Conservation (phyloP, 2,888 invertebrate species). For the Lepeophtheirus nordmannii region DNA sequence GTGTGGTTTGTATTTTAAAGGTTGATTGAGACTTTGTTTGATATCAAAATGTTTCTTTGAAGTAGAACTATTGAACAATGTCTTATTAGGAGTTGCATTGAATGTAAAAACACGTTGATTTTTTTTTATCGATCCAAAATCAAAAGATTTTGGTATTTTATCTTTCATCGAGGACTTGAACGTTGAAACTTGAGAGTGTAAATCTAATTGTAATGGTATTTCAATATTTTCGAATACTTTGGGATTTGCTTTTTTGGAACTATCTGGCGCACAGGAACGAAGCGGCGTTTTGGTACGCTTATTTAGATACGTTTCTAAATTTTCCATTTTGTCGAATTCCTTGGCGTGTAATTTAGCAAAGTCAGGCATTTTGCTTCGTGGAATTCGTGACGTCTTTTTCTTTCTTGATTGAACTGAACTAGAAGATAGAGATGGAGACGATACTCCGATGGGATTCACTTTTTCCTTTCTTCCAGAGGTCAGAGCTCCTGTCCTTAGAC, state of each 20-base stretch:
- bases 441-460: background rate
- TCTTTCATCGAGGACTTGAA: background rate
- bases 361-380: constrained; percentile 15
- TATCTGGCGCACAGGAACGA: background rate
- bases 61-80: constrained; percentile 1
- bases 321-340: constrained; percentile 21
- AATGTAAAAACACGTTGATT: background rate
- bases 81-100: constrained; percentile 5
- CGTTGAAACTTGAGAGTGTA: too few species aligned
- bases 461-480: too few species aligned
- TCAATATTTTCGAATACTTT: too few species aligned
- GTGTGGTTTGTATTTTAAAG: constrained; percentile 19
- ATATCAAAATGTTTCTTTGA: constrained; percentile 8
- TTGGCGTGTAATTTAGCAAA: constrained; percentile 21
- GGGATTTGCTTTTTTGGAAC: too few species aligned
- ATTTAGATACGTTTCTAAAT: constrained; percentile 19
- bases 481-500: background rate
- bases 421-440: background rate
- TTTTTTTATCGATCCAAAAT: background rate
- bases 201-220: too few species aligned
- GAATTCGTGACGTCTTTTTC: background rate
- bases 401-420: background rate
- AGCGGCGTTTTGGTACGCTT: background rate
- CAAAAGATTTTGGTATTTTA: background rate
- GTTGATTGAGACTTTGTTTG: constrained; percentile 15